Percentiles rank a stretch among this genome's conserved stretches.
These are phyloP conservation scores for Scaptomyza hsui DNA, from an alignment of 1,140 invertebrate genomes.

Conservation along the genomic window DNA sequence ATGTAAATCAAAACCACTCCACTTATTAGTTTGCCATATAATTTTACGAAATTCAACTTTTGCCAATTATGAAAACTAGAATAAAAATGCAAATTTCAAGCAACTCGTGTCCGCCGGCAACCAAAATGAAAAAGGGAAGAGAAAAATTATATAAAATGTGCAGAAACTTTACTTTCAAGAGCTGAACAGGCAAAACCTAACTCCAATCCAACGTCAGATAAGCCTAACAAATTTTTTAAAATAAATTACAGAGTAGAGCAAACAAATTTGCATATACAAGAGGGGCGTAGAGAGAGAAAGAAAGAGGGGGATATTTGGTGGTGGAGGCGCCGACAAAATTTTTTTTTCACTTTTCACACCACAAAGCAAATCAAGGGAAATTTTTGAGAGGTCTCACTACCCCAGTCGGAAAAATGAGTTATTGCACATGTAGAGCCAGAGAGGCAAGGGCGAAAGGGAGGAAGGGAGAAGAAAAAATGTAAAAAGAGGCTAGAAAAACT, in stretches of 20 bases:
- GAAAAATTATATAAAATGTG: slow-evolving; percentile 36
- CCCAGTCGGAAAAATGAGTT: slow-evolving; percentile 67
- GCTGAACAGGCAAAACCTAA: slow-evolving; percentile 12
- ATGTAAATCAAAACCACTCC: slow-evolving; percentile 60
- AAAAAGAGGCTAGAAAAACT: slow-evolving; percentile 40
- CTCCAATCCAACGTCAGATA: slow-evolving; percentile 59
- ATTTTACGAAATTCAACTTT: slow-evolving; percentile 66
- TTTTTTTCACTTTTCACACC: slow-evolving; percentile 60
- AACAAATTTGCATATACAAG: slow-evolving; percentile 78
- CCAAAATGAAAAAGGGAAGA: slow-evolving; percentile 31
- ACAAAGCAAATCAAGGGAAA: slow-evolving; percentile 79
- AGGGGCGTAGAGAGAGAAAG: not conserved
- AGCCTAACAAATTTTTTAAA: slow-evolving; percentile 81
- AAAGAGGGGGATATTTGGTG: no score
- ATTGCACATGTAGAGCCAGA: slow-evolving; percentile 65
- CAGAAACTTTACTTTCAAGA: slow-evolving; percentile 53
- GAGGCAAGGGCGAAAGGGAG: slow-evolving; percentile 3
- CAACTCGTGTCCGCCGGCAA: slow-evolving; percentile 64
- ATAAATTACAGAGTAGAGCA: slow-evolving; percentile 81
- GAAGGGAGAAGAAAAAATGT: slow-evolving; percentile 14
- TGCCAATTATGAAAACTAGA: slow-evolving; percentile 76
- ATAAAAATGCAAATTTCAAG: slow-evolving; percentile 73
- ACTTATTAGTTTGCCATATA: slow-evolving; percentile 76
- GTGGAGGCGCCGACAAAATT: slow-evolving; percentile 31
- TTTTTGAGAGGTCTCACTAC: slow-evolving; percentile 59